These are phyloP conservation scores for Lasioglossum albipes DNA, from an alignment of 1,140 invertebrate genomes.

Conservation along the genomic window DNA sequence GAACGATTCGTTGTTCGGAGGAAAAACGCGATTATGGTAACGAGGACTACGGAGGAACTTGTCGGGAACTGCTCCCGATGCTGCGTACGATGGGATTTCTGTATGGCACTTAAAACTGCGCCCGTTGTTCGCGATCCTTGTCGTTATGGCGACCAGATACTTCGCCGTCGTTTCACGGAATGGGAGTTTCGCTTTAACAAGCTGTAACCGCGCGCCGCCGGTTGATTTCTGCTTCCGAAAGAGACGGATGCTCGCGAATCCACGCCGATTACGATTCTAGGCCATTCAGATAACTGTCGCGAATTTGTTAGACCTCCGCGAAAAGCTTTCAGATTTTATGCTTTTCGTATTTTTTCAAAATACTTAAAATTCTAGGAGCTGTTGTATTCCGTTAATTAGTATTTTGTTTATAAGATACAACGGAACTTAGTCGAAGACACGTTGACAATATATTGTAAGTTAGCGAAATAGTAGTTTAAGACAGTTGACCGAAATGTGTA, in stretches of 20 bases:
- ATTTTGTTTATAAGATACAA: no score
- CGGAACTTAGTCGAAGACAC: no score
- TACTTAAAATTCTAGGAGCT: no score
- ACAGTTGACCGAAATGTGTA: no score
- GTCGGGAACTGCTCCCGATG: constrained; percentile 30
- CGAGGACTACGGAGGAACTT: constrained; percentile 28
- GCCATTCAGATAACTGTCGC: no score
- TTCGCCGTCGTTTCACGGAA: constrained; percentile 6
- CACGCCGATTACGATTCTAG: no score
- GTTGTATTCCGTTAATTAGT: no score
- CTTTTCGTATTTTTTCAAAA: no score
- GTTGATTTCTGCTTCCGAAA: constrained; percentile 10
- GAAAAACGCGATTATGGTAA: constrained; percentile 41
- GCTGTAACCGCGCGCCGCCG: not conserved
- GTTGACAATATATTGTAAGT: no score
- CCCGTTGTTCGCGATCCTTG: constrained; percentile 12
- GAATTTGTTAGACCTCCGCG: no score
- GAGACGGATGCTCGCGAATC: not conserved
- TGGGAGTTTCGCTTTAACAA: constrained; percentile 19
- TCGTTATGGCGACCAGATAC: constrained; percentile 15
- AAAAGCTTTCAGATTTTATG: no score
- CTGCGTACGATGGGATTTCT: constrained; percentile 35
- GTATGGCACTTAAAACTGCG: constrained; percentile 25
- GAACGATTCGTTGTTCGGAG: not conserved
- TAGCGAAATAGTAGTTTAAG: no score